phyloP scores from a whole-genome alignment of 2,888 invertebrate species.

The Scrobipalpa costella region DNA sequence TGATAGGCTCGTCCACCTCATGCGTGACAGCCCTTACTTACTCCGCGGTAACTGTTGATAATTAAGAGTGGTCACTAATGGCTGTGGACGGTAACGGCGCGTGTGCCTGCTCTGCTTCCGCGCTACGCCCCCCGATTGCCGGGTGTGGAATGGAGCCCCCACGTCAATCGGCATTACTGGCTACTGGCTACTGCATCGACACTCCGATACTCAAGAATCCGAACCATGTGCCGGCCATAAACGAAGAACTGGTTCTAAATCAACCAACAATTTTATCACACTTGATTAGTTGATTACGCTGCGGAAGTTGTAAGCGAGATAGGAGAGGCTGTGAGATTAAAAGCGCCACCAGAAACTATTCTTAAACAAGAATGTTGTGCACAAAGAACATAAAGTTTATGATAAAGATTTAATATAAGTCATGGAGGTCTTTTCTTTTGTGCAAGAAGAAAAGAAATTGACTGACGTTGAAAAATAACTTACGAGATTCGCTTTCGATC shows the following conservation, averaged over 20 bases:
- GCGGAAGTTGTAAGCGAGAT: slow-evolving; percentile 17
- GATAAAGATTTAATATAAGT: slow-evolving; percentile 17
- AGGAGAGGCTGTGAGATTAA: not conserved
- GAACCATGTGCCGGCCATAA: slow-evolving; percentile 5
- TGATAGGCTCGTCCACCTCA: slow-evolving; percentile 7
- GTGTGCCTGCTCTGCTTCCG: slow-evolving; percentile 62
- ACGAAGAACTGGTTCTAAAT: slow-evolving; percentile 19
- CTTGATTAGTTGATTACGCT: slow-evolving; percentile 16
- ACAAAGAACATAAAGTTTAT: not conserved
- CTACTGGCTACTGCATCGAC: slow-evolving; percentile 1
- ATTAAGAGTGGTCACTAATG: slow-evolving; percentile 74
- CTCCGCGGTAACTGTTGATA: slow-evolving; percentile 74
- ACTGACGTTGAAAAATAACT: slow-evolving; percentile 67
- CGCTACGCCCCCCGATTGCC: slow-evolving; percentile 52
- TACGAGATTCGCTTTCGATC: slow-evolving; percentile 49
- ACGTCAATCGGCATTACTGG: slow-evolving; percentile 15
- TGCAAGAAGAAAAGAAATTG: slow-evolving; percentile 39
- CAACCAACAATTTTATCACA: slow-evolving; percentile 17
- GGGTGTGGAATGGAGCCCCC: slow-evolving; percentile 3
- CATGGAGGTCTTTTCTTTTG: slow-evolving; percentile 8
- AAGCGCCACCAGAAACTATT: not conserved
- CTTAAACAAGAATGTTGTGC: not conserved
- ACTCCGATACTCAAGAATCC: slow-evolving; percentile 4
- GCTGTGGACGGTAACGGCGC: slow-evolving; percentile 68
- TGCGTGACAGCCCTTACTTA: slow-evolving; percentile 19